phyloP scores from a whole-genome alignment of 2,888 invertebrate species.

The Heterodera filipjevi region DNA sequence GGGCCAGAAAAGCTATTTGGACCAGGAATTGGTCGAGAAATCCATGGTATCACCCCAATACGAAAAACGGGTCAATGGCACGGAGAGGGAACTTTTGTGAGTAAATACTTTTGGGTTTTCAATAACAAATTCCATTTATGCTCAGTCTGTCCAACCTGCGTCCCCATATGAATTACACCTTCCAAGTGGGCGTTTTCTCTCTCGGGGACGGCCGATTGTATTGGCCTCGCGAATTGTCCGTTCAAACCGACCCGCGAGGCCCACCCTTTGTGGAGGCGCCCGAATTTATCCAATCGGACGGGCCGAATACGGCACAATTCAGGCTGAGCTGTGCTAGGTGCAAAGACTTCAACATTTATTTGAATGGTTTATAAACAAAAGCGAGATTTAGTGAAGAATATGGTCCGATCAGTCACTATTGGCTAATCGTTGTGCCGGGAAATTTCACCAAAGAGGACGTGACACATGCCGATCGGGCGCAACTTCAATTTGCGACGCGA shows the following conservation, averaged over 20 bases:
- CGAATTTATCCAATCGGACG: constrained; percentile 45
- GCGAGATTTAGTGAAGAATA: constrained; percentile 81
- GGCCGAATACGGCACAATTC: constrained; percentile 31
- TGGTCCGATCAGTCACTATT: constrained; percentile 95
- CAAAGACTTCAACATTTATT: neutral
- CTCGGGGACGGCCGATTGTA: constrained; percentile 50
- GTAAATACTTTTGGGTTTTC: neutral
- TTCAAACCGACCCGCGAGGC: constrained; percentile 55
- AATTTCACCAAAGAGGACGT: constrained; percentile 66
- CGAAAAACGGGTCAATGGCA: constrained; percentile 47
- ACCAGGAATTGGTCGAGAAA: constrained; percentile 55
- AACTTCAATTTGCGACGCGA: constrained; percentile 30
- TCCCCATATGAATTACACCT: constrained; percentile 60
- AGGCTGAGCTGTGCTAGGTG: constrained; percentile 25
- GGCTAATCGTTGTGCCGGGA: constrained; percentile 89
- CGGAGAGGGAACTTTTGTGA: constrained; percentile 44
- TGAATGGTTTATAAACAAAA: too few species aligned
- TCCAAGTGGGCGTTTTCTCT: constrained; percentile 57
- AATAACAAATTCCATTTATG: constrained; percentile 11
- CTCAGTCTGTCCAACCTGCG: constrained; percentile 46
- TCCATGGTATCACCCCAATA: constrained; percentile 58
- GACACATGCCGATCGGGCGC: constrained; percentile 40
- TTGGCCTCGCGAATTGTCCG: constrained; percentile 58
- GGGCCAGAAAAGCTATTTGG: constrained; percentile 59
- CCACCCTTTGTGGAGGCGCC: constrained; percentile 61